A percentile compares a stretch with the other conserved stretches of the same genome.
Evolutionary conservation across 23 tunicate genomes (phyloP).

Genomic region (Trididemnum clinides): DNA sequence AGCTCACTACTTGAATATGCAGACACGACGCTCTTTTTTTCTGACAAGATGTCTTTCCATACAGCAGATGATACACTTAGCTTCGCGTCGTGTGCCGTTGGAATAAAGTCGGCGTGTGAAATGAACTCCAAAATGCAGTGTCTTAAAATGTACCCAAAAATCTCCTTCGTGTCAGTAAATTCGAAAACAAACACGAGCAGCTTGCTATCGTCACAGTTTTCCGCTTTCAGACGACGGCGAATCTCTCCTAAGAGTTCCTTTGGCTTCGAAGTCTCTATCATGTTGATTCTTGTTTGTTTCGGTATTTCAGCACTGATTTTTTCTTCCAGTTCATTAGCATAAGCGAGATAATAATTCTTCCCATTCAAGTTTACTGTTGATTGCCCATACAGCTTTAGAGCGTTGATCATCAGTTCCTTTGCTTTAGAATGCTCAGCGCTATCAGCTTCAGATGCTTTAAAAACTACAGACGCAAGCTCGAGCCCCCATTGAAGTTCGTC

Average conservation of each 20-base stretch:
- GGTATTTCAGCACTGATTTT: constrained; percentile 2
- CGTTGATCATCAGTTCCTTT: not conserved
- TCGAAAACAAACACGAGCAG: not conserved
- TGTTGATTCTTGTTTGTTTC: not conserved
- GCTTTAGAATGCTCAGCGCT: constrained; percentile 23
- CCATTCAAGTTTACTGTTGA: not conserved
- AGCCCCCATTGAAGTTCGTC: constrained; percentile 71
- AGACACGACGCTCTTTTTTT: not conserved
- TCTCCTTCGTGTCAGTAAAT: constrained; percentile 26
- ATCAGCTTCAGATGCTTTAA: not conserved
- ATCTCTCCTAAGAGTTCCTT: too few relatives aligned
- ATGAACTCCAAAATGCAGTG: constrained; percentile 46
- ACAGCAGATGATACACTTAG: not conserved
- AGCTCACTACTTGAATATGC: constrained; percentile 39
- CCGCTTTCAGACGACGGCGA: constrained; percentile 36
- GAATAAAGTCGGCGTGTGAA: not conserved
- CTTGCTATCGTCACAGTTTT: constrained; percentile 28
- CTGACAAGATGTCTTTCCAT: constrained; percentile 26
- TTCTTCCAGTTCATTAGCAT: constrained; percentile 41
- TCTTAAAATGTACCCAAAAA: constrained; percentile 41
- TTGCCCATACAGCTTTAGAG: constrained; percentile 21
- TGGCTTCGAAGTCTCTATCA: not conserved
- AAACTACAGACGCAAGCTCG: constrained; percentile 38
- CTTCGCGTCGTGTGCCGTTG: constrained; percentile 15
- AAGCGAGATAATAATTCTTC: constrained; percentile 47